These are phyloP conservation scores for Drosophila greeni DNA, from an alignment of 2,888 invertebrate genomes.

Conservation along the genomic window DNA sequence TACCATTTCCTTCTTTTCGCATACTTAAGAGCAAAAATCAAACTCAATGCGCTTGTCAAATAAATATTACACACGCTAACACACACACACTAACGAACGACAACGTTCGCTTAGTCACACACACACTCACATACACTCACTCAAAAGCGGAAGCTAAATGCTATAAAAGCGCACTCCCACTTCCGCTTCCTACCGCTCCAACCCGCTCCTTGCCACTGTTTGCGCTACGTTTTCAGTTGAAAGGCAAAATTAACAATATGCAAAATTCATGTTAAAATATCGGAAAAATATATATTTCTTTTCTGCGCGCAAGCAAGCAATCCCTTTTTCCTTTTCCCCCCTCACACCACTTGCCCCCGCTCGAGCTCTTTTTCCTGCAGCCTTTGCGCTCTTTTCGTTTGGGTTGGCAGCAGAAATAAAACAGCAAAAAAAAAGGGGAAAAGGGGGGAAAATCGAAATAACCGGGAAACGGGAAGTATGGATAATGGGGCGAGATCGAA, in stretches of 20 bases:
- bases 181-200: slow-evolving; percentile 13
- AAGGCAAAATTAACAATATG: slow-evolving; percentile 75
- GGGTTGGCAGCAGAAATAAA: slow-evolving; percentile 46
- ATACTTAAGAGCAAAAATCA: slow-evolving; percentile 41
- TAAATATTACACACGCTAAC: slow-evolving; percentile 42
- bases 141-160: slow-evolving; percentile 59
- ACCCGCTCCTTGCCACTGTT: slow-evolving; percentile 20
- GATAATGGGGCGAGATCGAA: slow-evolving; percentile 18
- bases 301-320: slow-evolving; percentile 60
- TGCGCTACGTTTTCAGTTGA: slow-evolving; percentile 55
- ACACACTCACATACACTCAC: slow-evolving; percentile 21
- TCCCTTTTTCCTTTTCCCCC: slow-evolving; percentile 45
- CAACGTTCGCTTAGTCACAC: slow-evolving; percentile 18
- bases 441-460: slow-evolving; percentile 23
- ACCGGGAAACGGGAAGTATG: slow-evolving; percentile 12
- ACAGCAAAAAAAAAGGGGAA: slow-evolving; percentile 12
- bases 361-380: slow-evolving; percentile 45
- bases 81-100: slow-evolving; percentile 5
- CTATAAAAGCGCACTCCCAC: slow-evolving; percentile 48
- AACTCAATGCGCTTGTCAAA: slow-evolving; percentile 48
- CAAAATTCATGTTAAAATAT: slow-evolving; percentile 77
- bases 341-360: slow-evolving; percentile 22
- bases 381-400: slow-evolving; percentile 59
- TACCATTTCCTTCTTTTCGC: slow-evolving; percentile 22
- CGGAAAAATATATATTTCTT: slow-evolving; percentile 74